Evolutionary conservation across 2,797 vertebrate species (phyloP), one percentile per base, ranked within the genome.

Genomic region (Picus viridis): DNA sequence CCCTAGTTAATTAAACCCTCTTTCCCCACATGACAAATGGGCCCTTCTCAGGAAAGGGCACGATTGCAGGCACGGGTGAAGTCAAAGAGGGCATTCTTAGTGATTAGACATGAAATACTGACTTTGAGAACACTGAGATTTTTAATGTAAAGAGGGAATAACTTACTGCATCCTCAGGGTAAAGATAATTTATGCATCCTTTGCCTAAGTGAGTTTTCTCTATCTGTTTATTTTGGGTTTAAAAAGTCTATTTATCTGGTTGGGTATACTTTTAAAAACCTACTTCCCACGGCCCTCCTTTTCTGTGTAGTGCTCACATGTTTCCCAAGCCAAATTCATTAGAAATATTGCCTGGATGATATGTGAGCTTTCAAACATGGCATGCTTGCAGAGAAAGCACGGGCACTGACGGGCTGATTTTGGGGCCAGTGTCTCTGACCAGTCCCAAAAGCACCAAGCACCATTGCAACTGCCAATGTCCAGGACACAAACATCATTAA

Each of bases 1-100:
- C 96, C 97, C 95, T 93, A 97, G 94, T 96, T 97, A 97, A 97
- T 97, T 97, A 97, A 97, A 97, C 94, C 91, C 95, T 91, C 93
- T 96, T 96, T 96, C 64, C 95, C 95, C 41, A 53, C 72, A 95
- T 97, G 96, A 97, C 94, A 97, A 96, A 97, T 96, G 93, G 88
- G 90, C 86, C 90, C 92, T 96, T 98, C 95, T 97, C 87, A 87
- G 95, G 81, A 97, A 97, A 96, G 95, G 94, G 91, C 89, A 97
- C 5, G 89, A 91, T 74, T 92, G 94, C 95, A 97, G 93, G 95
- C 80, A 18, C 12, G 74, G 83, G 92, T 78, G 82, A 92, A 97
- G 92, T 97, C 96, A 97, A 97, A 97, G 96, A 94, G 96, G 95
- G 93, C 94, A 95, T 97, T 97, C 95, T 97, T 97, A 96, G 93